Conservation (phyloP, 2,888 invertebrate genomes). For the Hemaris fuciformis region DNA sequence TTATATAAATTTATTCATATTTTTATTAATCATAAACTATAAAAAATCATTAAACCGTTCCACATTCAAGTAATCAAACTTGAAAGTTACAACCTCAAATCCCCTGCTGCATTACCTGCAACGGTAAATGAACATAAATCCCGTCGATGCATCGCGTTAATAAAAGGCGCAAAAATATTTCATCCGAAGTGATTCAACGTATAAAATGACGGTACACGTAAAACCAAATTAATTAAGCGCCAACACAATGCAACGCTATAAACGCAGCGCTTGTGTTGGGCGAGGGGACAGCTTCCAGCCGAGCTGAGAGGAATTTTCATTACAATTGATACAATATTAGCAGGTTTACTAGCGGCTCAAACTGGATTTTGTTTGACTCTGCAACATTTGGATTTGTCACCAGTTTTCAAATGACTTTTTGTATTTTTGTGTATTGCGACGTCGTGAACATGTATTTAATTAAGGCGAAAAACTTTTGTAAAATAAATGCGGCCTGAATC, state of each 20-base stretch:
- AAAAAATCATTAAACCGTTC: not conserved
- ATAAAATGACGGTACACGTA: constrained; percentile 53
- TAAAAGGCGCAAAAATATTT: constrained; percentile 26
- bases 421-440: too few relatives aligned
- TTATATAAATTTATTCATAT: not conserved
- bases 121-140: constrained; percentile 10
- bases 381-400: not conserved
- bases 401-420: too few relatives aligned
- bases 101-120: not conserved
- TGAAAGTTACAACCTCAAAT: not conserved
- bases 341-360: not conserved
- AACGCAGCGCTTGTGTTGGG: constrained; percentile 55
- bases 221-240: constrained; percentile 73
- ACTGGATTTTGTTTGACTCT: not conserved
- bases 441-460: too few relatives aligned
- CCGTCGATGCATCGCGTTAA: constrained; percentile 10
- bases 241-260: constrained; percentile 59
- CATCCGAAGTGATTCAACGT: constrained; percentile 42
- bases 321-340: constrained; percentile 5
- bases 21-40: not conserved
- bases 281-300: constrained; percentile 23
- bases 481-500: too few relatives aligned
- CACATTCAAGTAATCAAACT: not conserved
- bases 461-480: too few relatives aligned
- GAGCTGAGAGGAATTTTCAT: not conserved